Evolutionary conservation across 2,113 vertebrate species (phyloP), one percentile per base, ranked within the genome.

Genomic region (Gopherus evgoodei): DNA sequence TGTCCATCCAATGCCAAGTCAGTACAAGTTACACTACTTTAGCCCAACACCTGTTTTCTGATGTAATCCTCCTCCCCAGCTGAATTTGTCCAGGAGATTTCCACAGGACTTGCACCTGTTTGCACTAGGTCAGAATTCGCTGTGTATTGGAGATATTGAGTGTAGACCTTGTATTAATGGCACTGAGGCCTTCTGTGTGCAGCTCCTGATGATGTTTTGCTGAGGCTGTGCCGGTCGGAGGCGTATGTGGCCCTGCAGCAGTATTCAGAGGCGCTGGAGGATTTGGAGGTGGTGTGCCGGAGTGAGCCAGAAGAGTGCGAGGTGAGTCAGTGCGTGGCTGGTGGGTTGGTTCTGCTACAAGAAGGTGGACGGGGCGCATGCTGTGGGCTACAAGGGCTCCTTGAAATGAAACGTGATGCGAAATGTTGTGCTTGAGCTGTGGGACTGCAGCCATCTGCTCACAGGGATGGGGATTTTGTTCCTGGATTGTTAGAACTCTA

Each of bases 201-300:
- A 99, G 99, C 94, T 57, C 98, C 98, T 3, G 97, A 98, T 1
- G 97, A 98, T 83, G 95, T 93, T 84, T 98, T 97, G 89, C 95
- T 99, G 94, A 98, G 97, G 94, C 6, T 98, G 62, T 98, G 97
- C 95, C 97, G 98, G 90, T 98, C 98, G 17, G 98, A 99, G 94
- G 98, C 97, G 0, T 95, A 98, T 16, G 24, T 93, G 79, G 98
- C 97, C 0, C 96, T 99, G 93, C 96, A 96, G n/a, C 97, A 83
- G 54, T 97, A 98, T 27, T 89, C 94, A 0, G 98, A 96, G 11
- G 98, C 99, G 0, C 98, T 99, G 95, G 96, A 94, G 24, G 99
- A 99, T 97, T 97, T 99, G 90, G 98, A 99, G 3, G 93, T 98
- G 9, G 97, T 99, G 92, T 99, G 99, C 96, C 96, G 78, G 95